Base-by-base conservation (phyloP, 2,888 invertebrate genomes). In the Smittia aterrima region DNA sequence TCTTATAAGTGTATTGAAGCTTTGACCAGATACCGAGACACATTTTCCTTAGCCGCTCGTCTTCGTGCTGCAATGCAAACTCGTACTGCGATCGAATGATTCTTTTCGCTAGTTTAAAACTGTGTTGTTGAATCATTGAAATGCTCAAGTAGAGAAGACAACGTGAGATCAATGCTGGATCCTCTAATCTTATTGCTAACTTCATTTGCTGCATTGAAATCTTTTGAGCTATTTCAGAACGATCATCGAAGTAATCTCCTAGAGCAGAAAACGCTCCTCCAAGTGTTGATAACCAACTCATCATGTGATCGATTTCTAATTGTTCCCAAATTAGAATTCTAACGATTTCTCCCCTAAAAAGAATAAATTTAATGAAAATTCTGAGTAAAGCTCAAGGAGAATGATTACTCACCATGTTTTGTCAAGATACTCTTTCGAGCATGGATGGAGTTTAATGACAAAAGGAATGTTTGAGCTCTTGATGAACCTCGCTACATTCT, bases 241-340 rank as follows among this genome's bases (percentile, higher is more conserved):
- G 94, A 79, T 88, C 84, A 72, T 86, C 84, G 82, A 91, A 92
- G 79, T 92, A 89, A 80, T 98, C 97, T 1, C 98, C 98, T 73
- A 98, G 85, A 0, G 97, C 93, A 1, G 98, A 98, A 82, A 93
- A 98, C 1, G 96, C 98, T 66, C 98, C 98, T 1, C 98, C 98
- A 16, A 98, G 86, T 0, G 98, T 98, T 20, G 97, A 98, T 24
- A 98, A 83, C 95, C 96, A 96, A 18, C 96, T 95, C 86, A 97
- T 89, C 27, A 93, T 87, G 83, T 92, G 87, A 78, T 95, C 94
- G 78, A 93, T 84, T 83, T 95, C 93, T 76, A 90, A 85, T 78
- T 87, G 86, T 77, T 89, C 90, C 85, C 89, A 80, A 2, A 85
- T 80, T 76, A 54, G 70, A 73, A 66, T 27, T 54, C 18, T 53